Evolutionary conservation across 1,140 invertebrate genomes (phyloP).

Genomic region (Neocloeon triangulifer): DNA sequence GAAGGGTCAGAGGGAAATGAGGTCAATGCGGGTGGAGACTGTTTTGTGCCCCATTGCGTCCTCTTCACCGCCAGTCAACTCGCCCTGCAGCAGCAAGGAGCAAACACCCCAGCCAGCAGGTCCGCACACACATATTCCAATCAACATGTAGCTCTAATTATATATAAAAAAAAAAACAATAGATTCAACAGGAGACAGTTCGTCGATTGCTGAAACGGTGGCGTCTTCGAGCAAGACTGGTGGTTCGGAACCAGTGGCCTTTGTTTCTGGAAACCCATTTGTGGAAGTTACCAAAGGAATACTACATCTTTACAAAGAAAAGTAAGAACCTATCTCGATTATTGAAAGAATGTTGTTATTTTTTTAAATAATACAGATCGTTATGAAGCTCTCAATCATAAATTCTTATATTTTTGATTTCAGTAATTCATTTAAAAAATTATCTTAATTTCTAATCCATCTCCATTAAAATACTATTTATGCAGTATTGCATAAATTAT

Average conservation of each 20-base stretch:
- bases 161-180: too few species aligned
- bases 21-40: constrained; percentile 3
- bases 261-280: constrained; percentile 89
- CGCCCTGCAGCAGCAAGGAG: too few species aligned
- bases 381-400: constrained; percentile 4
- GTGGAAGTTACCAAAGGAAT: constrained; percentile 93
- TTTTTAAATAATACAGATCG: constrained; percentile 4
- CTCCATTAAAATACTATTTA: constrained; percentile 1
- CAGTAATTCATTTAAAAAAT: constrained; percentile 21
- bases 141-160: too few species aligned
- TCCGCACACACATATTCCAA: too few species aligned
- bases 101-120: too few species aligned
- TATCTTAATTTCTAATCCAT: constrained; percentile 3
- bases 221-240: neutral
- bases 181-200: neutral
- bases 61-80: constrained; percentile 1
- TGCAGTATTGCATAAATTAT: constrained; percentile 5
- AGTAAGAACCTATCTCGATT: constrained; percentile 35
- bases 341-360: constrained; percentile 3
- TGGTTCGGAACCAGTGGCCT: constrained; percentile 22
- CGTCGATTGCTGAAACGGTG: neutral
- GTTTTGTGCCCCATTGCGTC: neutral
- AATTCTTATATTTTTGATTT: constrained; percentile 7
- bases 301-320: constrained; percentile 89
- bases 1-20: neutral